Evolutionary conservation across 2,113 vertebrate genomes (phyloP), one percentile per base, ranked within the genome.

Genomic region (Oncorhynchus keta): DNA sequence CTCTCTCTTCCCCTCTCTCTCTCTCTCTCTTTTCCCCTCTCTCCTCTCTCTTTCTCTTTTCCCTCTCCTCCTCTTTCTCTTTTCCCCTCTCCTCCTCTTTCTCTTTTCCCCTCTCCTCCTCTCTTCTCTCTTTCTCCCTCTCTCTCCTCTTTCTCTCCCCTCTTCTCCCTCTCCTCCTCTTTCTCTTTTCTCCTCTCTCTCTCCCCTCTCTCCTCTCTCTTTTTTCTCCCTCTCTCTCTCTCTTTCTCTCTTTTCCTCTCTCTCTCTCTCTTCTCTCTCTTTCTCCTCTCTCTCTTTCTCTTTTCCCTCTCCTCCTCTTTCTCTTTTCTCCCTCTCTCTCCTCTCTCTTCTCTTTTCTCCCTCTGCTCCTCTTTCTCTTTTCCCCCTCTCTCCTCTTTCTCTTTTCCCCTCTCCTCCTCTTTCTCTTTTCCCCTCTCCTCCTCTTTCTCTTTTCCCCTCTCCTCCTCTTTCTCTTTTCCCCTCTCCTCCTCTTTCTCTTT

Each of bases 291-390:
- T n/a, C 68, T 85, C 68, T 81, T 70, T 65, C 48, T 55, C 66
- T 68, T 26, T 11, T 12, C 62, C n/a, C 3, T 35, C 45, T 73
- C 70, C 79, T 3, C 20, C 39, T 2, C 57, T 85, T 72, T 77
- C 75, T 73, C 77, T n/a, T n/a, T 76, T 81, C 77, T 82, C 79
- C 79, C 72, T 78, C 68, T 18, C 30, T n/a, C 85, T 87, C 85
- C 24, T 32, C 30, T 32, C n/a, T n/a, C n/a, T 5, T 32, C 30
- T 32, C 4, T n/a, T 24, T 26, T 13, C n/a, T n/a, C 20, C 59
- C 20, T 22, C n/a, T 57, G 45, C 55, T 61, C 67, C 66, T 49
- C 67, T 59, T 3, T 67, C 28, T 30, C 26, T 24, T 30, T 24
- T 73, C 78, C 48, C 8, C 5, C 12, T 11, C 12, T n/a, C 26